Conservation (phyloP, 2,113 vertebrate species). For the Oxyruncus cristatus region DNA sequence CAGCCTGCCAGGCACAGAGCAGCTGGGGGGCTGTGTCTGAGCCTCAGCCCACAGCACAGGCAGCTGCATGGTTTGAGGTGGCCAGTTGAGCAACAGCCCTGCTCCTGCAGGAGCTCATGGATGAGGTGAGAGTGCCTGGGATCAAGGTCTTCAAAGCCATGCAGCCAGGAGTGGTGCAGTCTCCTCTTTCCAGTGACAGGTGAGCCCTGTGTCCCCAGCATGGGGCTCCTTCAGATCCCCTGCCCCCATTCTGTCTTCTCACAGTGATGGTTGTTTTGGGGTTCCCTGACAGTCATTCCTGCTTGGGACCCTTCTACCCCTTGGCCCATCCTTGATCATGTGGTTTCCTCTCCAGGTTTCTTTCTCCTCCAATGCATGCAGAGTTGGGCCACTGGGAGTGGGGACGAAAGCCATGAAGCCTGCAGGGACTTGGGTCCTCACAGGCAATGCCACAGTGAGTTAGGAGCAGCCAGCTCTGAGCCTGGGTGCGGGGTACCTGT, state of each 20-base stretch:
- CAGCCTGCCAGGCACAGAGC: too few relatives aligned
- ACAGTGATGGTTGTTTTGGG: neutral
- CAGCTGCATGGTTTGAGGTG: neutral
- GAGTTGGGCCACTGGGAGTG: accelerated
- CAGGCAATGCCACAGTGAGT: neutral
- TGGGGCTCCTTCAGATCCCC: neutral
- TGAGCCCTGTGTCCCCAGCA: neutral
- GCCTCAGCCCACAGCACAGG: neutral
- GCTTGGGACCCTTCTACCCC: neutral
- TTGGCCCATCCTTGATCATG: neutral
- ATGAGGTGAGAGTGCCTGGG: neutral
- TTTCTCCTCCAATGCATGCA: neutral
- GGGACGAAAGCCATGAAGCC: neutral
- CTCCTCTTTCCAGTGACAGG: neutral
- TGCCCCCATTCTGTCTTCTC: too few relatives aligned
- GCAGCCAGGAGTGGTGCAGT: neutral
- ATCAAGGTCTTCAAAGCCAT: neutral
- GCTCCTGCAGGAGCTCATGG: neutral
- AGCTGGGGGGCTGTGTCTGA: neutral
- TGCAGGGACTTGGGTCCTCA: neutral
- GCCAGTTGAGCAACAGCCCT: neutral
- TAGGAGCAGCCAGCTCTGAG: neutral
- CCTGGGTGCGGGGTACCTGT: neutral
- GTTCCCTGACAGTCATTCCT: neutral
- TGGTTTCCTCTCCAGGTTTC: neutral